Conservation (phyloP, 2,888 invertebrate genomes). For the Laothoe populi region DNA sequence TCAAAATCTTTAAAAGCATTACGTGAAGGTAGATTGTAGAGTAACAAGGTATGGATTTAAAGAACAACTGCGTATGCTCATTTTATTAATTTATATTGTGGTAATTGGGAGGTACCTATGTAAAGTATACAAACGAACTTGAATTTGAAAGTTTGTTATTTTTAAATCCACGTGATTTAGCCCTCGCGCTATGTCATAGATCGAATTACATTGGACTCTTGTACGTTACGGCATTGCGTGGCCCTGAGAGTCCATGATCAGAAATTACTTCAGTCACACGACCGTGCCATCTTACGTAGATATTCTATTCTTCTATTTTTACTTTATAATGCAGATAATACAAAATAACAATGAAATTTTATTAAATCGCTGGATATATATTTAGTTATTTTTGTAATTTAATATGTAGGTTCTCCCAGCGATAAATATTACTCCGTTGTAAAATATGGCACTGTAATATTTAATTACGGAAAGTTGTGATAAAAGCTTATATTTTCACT, state of each 20-base stretch:
- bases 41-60: no score
- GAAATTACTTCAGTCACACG: neutral
- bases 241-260: neutral
- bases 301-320: neutral
- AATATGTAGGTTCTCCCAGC: no score
- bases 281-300: neutral
- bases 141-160: conserved; percentile 14
- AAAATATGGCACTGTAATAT: no score
- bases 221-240: conserved; percentile 5
- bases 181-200: conserved; percentile 22
- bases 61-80: no score
- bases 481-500: no score
- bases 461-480: no score
- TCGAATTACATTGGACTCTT: conserved; percentile 17
- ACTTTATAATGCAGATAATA: neutral
- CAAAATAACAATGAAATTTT: no score
- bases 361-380: no score
- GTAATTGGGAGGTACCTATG: neutral
- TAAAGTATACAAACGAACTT: neutral
- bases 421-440: no score
- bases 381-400: no score
- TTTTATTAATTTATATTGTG: neutral
- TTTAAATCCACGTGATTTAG: conserved; percentile 23
- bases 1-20: no score
- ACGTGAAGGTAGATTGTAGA: no score